These are phyloP conservation scores for Diplodus puntazzo DNA, from an alignment of 2,797 vertebrate genomes.

Conservation along the genomic window DNA sequence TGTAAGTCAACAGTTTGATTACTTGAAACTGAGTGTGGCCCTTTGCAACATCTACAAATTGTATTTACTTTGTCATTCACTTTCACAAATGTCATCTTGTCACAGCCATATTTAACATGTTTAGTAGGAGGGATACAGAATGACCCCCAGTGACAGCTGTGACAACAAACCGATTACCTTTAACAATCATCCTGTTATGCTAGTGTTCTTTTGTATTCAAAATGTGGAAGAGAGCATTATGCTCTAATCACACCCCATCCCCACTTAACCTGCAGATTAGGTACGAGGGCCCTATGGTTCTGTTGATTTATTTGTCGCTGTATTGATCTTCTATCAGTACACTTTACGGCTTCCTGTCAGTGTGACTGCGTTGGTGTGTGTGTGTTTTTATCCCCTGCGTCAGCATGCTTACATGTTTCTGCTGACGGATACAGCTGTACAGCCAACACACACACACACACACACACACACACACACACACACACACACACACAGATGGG, in stretches of 20 bases:
- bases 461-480: slow-evolving; percentile 9
- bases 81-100: background rate
- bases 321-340: slow-evolving; percentile 61
- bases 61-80: slow-evolving; percentile 1
- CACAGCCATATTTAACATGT: background rate
- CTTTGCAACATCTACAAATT: background rate
- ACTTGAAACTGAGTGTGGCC: background rate
- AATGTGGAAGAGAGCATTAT: slow-evolving; percentile 19
- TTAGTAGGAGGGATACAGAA: background rate
- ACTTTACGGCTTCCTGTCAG: slow-evolving; percentile 42
- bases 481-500: slow-evolving; percentile 8
- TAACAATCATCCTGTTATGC: slow-evolving; percentile 4
- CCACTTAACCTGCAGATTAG: slow-evolving; percentile 49
- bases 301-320: slow-evolving; percentile 65
- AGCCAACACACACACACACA: slow-evolving; percentile 44
- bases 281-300: slow-evolving; percentile 24
- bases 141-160: slow-evolving; percentile 12
- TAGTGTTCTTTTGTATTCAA: background rate
- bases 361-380: slow-evolving; percentile 26
- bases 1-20: background rate
- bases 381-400: slow-evolving; percentile 57
- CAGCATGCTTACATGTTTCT: slow-evolving; percentile 70
- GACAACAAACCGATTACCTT: slow-evolving; percentile 25
- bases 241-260: slow-evolving; percentile 39
- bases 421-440: slow-evolving; percentile 72